Conservation (phyloP, 1,140 invertebrate genomes). For the Zelostemma sp. region DNA sequence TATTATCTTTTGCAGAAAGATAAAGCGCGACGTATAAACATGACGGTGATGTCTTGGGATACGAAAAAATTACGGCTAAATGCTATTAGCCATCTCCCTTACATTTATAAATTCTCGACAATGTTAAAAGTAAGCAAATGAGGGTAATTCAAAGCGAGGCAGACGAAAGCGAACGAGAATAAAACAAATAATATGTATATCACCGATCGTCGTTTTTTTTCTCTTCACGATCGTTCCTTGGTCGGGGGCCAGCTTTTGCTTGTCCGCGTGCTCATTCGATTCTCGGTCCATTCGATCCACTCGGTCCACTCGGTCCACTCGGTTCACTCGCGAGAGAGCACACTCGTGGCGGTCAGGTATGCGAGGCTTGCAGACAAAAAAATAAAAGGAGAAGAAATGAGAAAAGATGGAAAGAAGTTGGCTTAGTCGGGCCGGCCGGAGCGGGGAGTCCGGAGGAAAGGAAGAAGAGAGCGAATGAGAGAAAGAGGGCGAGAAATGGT, state of each 20-base stretch:
- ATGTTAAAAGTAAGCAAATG: constrained; percentile 7
- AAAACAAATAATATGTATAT: constrained; percentile 11
- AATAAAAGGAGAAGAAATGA: constrained; percentile 54
- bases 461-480: constrained; percentile 9
- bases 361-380: constrained; percentile 62
- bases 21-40: neutral
- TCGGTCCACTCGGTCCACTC: constrained; percentile 42
- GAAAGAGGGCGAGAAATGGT: constrained; percentile 6
- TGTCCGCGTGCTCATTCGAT: constrained; percentile 10
- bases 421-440: constrained; percentile 19
- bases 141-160: neutral
- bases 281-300: constrained; percentile 18
- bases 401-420: constrained; percentile 54
- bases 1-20: constrained; percentile 4
- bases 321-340: constrained; percentile 44
- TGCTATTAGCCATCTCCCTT: constrained; percentile 3
- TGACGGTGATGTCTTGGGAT: neutral
- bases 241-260: constrained; percentile 24
- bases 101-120: constrained; percentile 7
- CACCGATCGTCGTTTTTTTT: constrained; percentile 22
- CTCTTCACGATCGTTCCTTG: constrained; percentile 25
- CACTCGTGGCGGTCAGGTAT: constrained; percentile 66
- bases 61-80: neutral
- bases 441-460: neutral
- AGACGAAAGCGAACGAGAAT: constrained; percentile 12